Conservation (phyloP, 35 echinoderm and acorn worm genomes). For the Apostichopus californicus region DNA sequence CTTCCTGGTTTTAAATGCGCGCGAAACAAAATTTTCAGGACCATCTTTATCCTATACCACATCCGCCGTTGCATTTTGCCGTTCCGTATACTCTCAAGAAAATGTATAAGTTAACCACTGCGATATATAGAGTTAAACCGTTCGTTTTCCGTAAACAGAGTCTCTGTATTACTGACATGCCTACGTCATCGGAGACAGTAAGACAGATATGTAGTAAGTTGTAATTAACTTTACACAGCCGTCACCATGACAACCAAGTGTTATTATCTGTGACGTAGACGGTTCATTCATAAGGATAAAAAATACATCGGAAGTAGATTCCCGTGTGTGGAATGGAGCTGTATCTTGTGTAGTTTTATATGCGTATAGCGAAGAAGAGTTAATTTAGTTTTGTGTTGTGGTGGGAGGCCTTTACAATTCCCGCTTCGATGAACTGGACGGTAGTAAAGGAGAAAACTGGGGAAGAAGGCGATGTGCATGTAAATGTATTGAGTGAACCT, state of each 20-base stretch:
- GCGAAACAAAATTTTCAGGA: background rate
- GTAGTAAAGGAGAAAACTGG: too few relatives aligned
- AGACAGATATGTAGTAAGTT: constrained; percentile 9
- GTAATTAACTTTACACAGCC: constrained; percentile 7
- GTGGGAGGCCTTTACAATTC: too few relatives aligned
- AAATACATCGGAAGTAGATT: background rate
- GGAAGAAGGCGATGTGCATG: too few relatives aligned
- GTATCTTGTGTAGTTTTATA: too few relatives aligned
- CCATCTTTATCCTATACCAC: background rate
- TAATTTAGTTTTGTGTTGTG: too few relatives aligned
- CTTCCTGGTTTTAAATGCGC: background rate
- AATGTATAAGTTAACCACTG: too few relatives aligned
- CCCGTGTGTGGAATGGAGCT: background rate
- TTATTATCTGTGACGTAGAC: background rate
- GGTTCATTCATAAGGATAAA: constrained; percentile 1
- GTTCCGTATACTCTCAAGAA: background rate
- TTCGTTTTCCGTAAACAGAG: background rate
- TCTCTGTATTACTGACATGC: background rate
- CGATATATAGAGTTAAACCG: background rate
- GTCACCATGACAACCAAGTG: background rate
- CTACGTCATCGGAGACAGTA: background rate
- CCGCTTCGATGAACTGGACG: too few relatives aligned
- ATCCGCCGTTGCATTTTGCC: background rate
- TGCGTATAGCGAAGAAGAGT: too few relatives aligned
- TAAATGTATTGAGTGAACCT: too few relatives aligned